These are phyloP conservation scores for Sardinella longiceps DNA, from an alignment of 2,797 vertebrate species.

Conservation along the genomic window DNA sequence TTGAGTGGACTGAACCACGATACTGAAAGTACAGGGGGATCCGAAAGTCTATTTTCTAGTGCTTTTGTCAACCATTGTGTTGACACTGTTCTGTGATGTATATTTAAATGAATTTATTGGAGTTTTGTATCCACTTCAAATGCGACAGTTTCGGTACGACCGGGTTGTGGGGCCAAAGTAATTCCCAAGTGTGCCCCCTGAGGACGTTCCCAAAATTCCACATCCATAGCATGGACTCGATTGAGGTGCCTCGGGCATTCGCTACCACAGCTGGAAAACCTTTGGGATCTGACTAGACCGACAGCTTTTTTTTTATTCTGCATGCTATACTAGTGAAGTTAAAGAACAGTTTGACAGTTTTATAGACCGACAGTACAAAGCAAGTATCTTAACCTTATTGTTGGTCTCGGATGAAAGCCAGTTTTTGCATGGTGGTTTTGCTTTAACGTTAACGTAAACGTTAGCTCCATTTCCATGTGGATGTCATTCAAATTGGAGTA, in stretches of 20 bases:
- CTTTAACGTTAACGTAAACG: too few species aligned
- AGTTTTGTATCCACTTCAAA: not conserved
- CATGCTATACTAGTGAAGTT: not conserved
- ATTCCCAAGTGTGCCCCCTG: not conserved
- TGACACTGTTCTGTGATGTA: not conserved
- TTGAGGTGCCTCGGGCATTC: slow-evolving; percentile 60
- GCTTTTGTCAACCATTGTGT: not conserved
- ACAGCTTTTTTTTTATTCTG: not conserved
- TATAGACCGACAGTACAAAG: not conserved
- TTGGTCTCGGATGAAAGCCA: not conserved
- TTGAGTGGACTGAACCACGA: slow-evolving; percentile 18
- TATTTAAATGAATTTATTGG: not conserved
- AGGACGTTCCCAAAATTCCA: not conserved
- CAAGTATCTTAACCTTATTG: not conserved
- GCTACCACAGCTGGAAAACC: not conserved
- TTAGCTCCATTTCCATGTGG: slow-evolving; percentile 14
- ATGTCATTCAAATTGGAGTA: slow-evolving; percentile 37
- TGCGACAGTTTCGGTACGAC: not conserved
- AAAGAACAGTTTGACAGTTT: not conserved
- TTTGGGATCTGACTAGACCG: slow-evolving; percentile 3
- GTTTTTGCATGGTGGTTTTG: not conserved
- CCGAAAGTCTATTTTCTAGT: not conserved
- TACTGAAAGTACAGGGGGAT: slow-evolving; percentile 1
- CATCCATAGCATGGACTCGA: slow-evolving; percentile 59
- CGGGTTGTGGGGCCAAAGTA: not conserved